Conservation (phyloP, 2,888 invertebrate species). For the Protophormia terraenovae region DNA sequence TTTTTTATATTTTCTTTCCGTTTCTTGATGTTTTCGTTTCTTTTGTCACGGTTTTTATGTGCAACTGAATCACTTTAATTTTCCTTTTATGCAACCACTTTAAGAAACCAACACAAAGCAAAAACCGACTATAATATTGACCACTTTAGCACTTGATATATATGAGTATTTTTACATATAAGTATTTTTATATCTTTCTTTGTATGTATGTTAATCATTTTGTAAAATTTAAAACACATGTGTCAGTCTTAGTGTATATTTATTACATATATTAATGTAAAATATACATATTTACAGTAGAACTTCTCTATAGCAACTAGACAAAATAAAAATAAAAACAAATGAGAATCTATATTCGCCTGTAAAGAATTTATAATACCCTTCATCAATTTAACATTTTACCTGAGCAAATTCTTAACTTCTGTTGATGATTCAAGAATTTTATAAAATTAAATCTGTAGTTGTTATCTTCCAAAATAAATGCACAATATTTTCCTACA, state of each 20-base stretch:
- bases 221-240: neutral
- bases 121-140: neutral
- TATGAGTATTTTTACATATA: no score
- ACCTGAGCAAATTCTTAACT: no score
- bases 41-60: constrained; percentile 2
- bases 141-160: constrained; percentile 7
- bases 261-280: neutral
- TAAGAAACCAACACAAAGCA: neutral
- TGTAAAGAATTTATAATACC: no score
- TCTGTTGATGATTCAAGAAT: no score
- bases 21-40: constrained; percentile 9
- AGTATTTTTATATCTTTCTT: neutral
- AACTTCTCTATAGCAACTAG: no score
- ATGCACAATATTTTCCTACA: no score
- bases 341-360: no score
- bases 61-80: constrained; percentile 27
- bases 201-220: neutral
- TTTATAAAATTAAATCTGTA: no score
- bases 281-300: no score
- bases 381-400: no score
- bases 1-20: constrained; percentile 1
- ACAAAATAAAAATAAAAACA: no score
- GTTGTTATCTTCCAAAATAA: no score
- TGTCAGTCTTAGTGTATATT: neutral
- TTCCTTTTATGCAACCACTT: constrained; percentile 25